Evolutionary conservation across 1,140 invertebrate genomes (phyloP).

Genomic region (Drosophila biarmipes): DNA sequence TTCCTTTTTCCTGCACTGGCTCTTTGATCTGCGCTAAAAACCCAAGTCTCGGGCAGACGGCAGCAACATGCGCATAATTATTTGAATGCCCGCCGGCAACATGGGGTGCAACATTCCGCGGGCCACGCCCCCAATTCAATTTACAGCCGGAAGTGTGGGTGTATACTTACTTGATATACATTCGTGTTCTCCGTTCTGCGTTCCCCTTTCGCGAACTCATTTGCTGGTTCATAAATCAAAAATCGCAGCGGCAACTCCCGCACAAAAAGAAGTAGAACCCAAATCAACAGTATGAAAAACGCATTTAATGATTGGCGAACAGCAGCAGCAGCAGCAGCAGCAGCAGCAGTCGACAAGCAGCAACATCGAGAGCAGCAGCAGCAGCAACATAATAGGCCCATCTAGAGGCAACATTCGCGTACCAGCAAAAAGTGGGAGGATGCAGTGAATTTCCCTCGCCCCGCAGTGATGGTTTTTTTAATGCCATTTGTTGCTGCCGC

Average conservation of each 20-base stretch:
- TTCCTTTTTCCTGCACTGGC: slow-evolving; percentile 23
- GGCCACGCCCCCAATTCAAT: slow-evolving; percentile 78
- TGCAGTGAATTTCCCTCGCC: slow-evolving; percentile 76
- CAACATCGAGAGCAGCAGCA: slow-evolving; percentile 29
- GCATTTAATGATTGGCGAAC: slow-evolving; percentile 77
- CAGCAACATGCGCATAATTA: slow-evolving; percentile 73
- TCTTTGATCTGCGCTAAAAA: slow-evolving; percentile 68
- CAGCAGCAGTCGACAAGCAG: slow-evolving; percentile 3
- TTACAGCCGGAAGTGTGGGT: slow-evolving; percentile 82
- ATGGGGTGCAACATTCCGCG: slow-evolving; percentile 64
- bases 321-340: slow-evolving; percentile 50
- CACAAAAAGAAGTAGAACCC: slow-evolving; percentile 31
- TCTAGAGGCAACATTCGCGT: slow-evolving; percentile 59
- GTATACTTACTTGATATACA: slow-evolving; percentile 71
- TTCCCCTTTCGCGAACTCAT: slow-evolving; percentile 65
- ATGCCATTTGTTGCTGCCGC: slow-evolving; percentile 53
- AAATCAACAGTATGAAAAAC: slow-evolving; percentile 71
- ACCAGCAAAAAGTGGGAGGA: slow-evolving; percentile 82
- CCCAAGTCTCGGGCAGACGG: slow-evolving; percentile 58
- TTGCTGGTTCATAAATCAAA: slow-evolving; percentile 77
- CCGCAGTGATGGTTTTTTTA: slow-evolving; percentile 46
- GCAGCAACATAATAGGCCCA: slow-evolving; percentile 75
- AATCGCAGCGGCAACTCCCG: slow-evolving; percentile 47
- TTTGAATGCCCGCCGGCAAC: slow-evolving; percentile 14
- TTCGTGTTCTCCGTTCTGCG: slow-evolving; percentile 11